Base-by-base conservation (phyloP, 2,888 invertebrate genomes). In the Eilema sororculum region DNA sequence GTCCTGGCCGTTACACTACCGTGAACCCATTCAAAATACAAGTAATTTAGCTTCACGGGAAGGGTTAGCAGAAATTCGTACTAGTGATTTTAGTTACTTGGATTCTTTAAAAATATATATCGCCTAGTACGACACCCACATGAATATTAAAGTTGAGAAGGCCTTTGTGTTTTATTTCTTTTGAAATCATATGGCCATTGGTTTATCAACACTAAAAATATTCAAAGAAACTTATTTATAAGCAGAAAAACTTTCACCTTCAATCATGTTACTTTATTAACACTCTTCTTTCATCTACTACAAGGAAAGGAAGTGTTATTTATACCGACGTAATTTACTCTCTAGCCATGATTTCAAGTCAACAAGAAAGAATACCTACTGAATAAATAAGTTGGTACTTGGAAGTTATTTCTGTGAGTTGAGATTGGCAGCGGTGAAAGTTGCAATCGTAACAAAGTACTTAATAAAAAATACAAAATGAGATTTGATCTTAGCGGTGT, bases 201-300 rank as follows among this genome's bases (percentile, higher is more conserved):
- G 33, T 37, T 56, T 65, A 10, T 69, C 65, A 16, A 56, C 52
- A 52, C n/a, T 57, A 16, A 57, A 37, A 62, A 68, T 57, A 41
- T 10, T 25, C 46, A 59, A 8, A 52, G 20, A 60, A 69, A 59
- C 64, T 59, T 33, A 8, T 24, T 64, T 3, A 52, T 46, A 69
- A n/a, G 52, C 56, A 25, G 46, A 56, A 65, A 69, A 69, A 65
- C 61, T 65, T 69, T 65, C 65, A 61, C 65, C 56, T 65, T 69
- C 52, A 1, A 33, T 22, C 13, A 22, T 37, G 33, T 25, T 25
- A 28, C 60, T 65, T 65, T 28, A 65, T 52, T 60, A 25, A 5
- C 52, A 69, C 52, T 65, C 65, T 65, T 37, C 16, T 24, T 56
- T 69, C 33, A 52, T 60, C 37, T 65, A 52, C 33, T 52, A 46